Base-by-base conservation (phyloP, 2,113 vertebrate species). In the Excalfactoria chinensis region DNA sequence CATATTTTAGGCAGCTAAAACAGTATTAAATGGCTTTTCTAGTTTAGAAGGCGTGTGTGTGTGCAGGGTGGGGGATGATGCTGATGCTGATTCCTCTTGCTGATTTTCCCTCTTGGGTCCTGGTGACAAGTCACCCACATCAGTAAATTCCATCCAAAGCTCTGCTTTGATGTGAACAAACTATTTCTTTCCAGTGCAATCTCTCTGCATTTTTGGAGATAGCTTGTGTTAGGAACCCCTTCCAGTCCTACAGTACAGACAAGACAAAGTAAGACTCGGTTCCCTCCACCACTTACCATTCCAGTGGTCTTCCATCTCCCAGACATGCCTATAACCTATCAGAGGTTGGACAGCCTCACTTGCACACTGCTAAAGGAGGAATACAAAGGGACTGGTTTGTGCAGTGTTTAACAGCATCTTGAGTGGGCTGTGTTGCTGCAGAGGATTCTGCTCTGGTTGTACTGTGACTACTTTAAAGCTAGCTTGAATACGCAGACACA, bases 321-420 rank as follows among this genome's bases (percentile, higher is more conserved):
- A 53, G 2, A n/a, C 0, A 0, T 69, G 49, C 40, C 58, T 26
- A 2, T 34, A 6, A 22, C 15, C 25, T n/a, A 48, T 43, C 30
- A 43, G 73, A 77, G n/a, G 41, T n/a, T 58, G 18, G 21, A 2
- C 2, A 16, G 16, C 7, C 40, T 79, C 49, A 7, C 13, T 15
- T 83, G 13, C 58, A 5, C 0, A 0, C 0, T 60, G 44, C 53
- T 35, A 62, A 51, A 53, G 9, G 53, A 14, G 17, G 0, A 43
- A 14, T 84, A 66, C 11, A 15, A 3, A 26, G 6, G 55, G n/a
- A 14, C 37, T 70, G 60, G 8, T 8, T 60, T 30, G 9, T 58
- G 37, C 37, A 6, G 3, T 3, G 13, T 19, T 62, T 14, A 43
- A 9, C 23, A 11, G 23, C 16, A 13, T 37, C 26, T 17, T 64